Evolutionary conservation across 1,140 invertebrate species (phyloP).

Genomic region (Caerostris extrusa): DNA sequence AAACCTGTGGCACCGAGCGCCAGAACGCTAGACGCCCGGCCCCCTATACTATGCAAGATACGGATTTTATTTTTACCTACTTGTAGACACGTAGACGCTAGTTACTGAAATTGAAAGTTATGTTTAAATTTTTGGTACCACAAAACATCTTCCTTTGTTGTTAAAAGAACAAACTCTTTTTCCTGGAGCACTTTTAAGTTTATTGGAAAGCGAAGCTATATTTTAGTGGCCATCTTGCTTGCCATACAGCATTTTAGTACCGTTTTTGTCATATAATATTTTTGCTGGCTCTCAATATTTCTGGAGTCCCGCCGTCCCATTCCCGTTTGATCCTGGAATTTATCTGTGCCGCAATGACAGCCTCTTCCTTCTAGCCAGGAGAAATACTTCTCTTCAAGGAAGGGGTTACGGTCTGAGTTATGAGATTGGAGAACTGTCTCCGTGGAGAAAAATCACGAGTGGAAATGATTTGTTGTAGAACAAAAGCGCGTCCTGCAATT

Average conservation of each 20-base stretch:
- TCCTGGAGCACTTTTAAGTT: neutral
- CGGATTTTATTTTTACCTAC: no score
- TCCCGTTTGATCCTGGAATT: neutral
- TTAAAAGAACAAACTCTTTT: neutral
- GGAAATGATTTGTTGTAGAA: constrained; percentile 50
- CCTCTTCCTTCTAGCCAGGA: neutral
- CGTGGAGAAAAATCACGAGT: constrained; percentile 24
- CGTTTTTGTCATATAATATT: constrained; percentile 3
- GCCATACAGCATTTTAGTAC: neutral
- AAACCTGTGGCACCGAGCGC: no score
- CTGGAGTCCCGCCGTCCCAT: no score
- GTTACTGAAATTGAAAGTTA: no score
- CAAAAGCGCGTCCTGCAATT: neutral
- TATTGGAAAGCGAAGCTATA: neutral
- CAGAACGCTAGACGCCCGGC: no score
- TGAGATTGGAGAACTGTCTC: constrained; percentile 16
- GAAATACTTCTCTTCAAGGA: constrained; percentile 10
- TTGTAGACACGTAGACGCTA: no score
- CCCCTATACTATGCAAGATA: no score
- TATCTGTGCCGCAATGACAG: neutral
- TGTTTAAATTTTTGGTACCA: neutral
- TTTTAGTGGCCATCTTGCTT: neutral
- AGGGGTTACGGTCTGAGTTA: constrained; percentile 7
- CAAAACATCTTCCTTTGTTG: neutral
- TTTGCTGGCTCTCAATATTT: neutral